Percentiles rank a stretch among this genome's conserved stretches.
These are phyloP conservation scores for Monodelphis domestica DNA, from an alignment of 2,797 vertebrate species.

Conservation along the genomic window DNA sequence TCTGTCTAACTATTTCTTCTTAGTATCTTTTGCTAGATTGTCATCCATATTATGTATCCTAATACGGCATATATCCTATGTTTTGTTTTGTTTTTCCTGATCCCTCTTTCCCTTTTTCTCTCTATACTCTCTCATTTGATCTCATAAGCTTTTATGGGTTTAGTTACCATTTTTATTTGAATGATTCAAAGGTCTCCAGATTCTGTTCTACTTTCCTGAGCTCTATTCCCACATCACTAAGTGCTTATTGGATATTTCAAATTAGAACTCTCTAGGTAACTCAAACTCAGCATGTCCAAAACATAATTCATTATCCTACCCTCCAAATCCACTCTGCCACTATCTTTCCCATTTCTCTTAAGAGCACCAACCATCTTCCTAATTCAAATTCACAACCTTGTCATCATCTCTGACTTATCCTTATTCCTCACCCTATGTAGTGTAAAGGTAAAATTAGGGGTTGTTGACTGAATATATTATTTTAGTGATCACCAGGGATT, in stretches of 20 bases:
- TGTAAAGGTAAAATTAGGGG: no score
- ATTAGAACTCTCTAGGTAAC: background rate
- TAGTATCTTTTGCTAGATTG: background rate
- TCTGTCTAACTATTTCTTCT: background rate
- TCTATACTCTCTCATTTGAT: background rate
- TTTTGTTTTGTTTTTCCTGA: background rate
- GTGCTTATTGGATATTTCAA: background rate
- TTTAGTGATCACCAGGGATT: no score
- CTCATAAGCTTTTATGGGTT: background rate
- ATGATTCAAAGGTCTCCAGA: background rate
- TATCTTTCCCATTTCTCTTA: background rate
- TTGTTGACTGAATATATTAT: no score
- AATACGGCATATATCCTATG: background rate
- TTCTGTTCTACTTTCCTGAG: background rate
- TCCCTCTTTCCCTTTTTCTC: background rate
- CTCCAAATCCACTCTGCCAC: background rate
- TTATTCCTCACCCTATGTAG: background rate
- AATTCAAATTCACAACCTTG: background rate
- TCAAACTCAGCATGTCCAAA: background rate
- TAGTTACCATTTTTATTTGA: background rate
- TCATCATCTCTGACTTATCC: background rate
- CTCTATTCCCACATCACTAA: background rate
- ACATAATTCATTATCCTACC: background rate
- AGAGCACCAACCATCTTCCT: background rate
- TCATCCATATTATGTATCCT: background rate